phyloP scores from a whole-genome alignment of 2,113 vertebrate species.

The Rhagologus leucostigma region DNA sequence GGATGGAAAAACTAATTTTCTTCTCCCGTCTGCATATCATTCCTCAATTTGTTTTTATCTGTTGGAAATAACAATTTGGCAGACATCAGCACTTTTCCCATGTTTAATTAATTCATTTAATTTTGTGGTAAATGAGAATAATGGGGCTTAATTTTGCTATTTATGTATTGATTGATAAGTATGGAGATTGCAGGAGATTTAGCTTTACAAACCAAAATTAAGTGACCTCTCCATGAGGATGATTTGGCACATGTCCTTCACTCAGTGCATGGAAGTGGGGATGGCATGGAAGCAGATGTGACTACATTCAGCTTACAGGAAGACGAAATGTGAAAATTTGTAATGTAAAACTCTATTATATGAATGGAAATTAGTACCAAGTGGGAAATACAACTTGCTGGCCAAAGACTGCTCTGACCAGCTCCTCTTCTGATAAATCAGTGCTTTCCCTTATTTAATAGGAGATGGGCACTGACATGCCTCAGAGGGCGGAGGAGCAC shows the following conservation, averaged over 20 bases:
- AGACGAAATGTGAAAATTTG: neutral
- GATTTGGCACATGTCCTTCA: constrained; percentile 38
- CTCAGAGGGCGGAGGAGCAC: neutral
- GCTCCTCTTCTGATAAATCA: neutral
- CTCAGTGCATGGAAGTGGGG: neutral
- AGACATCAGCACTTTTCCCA: constrained; percentile 49
- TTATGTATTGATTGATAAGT: constrained; percentile 77
- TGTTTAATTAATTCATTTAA: constrained; percentile 80
- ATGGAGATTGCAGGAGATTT: constrained; percentile 53
- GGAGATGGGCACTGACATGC: neutral
- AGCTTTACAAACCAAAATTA: constrained; percentile 64
- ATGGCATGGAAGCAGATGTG: neutral
- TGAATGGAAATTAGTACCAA: neutral
- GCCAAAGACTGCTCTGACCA: neutral
- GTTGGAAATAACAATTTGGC: constrained; percentile 67
- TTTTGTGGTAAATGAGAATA: constrained; percentile 78
- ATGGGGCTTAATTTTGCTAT: constrained; percentile 74
- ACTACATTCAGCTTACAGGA: neutral
- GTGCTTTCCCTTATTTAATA: neutral
- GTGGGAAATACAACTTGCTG: neutral
- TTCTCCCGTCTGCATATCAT: neutral
- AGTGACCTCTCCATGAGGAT: constrained; percentile 63
- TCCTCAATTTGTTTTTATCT: constrained; percentile 56
- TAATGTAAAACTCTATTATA: neutral
- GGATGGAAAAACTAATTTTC: neutral